Percentiles rank a stretch among this genome's conserved stretches.
These are phyloP conservation scores for Neopipo cinnamomea DNA, from an alignment of 2,113 vertebrate genomes.

Conservation along the genomic window DNA sequence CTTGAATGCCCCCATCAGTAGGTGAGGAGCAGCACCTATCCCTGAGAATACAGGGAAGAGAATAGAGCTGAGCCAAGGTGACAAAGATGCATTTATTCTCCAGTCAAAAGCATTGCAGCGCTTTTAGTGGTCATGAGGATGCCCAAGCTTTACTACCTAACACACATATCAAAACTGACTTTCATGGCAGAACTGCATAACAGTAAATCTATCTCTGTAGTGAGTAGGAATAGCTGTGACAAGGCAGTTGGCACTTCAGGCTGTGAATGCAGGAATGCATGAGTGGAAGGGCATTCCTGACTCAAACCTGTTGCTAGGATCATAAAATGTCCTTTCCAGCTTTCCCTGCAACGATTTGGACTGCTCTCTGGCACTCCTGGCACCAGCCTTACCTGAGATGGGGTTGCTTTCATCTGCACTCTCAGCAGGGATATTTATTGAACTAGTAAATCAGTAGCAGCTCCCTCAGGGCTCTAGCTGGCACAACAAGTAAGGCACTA, in stretches of 20 bases:
- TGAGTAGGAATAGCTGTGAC: not conserved
- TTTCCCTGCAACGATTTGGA: not conserved
- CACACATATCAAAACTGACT: not conserved
- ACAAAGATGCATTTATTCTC: not conserved
- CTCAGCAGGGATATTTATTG: not conserved
- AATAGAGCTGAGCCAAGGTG: not conserved
- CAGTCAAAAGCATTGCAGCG: rapidly evolving
- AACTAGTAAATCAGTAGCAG: not conserved
- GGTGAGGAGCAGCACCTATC: not conserved
- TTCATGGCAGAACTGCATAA: not conserved
- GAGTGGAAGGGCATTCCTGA: not conserved
- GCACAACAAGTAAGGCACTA: not conserved
- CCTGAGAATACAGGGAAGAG: not conserved
- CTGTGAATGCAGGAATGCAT: not conserved
- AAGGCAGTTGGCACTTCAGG: not conserved
- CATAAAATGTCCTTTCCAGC: not conserved
- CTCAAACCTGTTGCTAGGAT: not conserved
- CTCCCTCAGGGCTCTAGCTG: not conserved
- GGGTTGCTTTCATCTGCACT: not conserved
- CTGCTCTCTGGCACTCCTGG: not conserved
- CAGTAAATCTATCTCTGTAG: not conserved
- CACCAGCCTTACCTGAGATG: not conserved
- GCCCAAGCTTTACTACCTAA: not conserved
- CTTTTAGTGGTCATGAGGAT: not conserved
- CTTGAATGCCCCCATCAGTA: not conserved